Evolutionary conservation across 2,113 vertebrate genomes (phyloP), one percentile per base, ranked within the genome.

Genomic region (Nothoprocta pentlandii): DNA sequence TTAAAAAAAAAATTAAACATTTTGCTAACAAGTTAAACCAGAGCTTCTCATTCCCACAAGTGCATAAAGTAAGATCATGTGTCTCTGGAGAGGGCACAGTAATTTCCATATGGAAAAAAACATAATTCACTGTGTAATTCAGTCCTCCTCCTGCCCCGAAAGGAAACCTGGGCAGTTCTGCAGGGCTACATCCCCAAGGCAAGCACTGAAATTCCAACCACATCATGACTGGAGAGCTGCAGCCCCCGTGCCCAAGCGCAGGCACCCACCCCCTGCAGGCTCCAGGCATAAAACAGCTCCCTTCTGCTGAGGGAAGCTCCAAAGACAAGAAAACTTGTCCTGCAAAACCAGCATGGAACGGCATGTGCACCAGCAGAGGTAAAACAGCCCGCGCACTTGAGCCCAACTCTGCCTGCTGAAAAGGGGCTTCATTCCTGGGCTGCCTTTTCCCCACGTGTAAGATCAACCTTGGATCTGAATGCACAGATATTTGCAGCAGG

Each of bases 121-220:
- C 4, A 5, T 16, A 19, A 62, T 5, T 76, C 25, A 47, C 14
- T 22, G 51, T 42, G 34, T 66, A 26, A 7, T 0, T 56, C 79
- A 69, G 68, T 49, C 34, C 53, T 73, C 58, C 54, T 32, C 83
- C 58, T 16, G 28, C 26, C 51, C 5, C 6, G 25, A 56, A 44
- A 64, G 47, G 78, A 73, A 85, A 78, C 53, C 51, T 62, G 56
- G n/a, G 80, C 67, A 75, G 66, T 66, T 90, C 90, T 47, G 51
- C 61, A 78, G 56, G 28, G 12, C 53, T 87, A 25, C 66, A 79
- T 53, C 62, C 32, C 36, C 69, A 71, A 49, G 30, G 41, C 77
- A 89, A 58, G 76, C 53, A 68, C 39, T 7, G 46, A 79, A 85
- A 0, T 1, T 69, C 5, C 46, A 49, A 87, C 34, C 56, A 61